A percentile compares a stretch with the other conserved stretches of the same genome.
phyloP scores from a whole-genome alignment of 2,797 vertebrate species.

The Atherinosoma microstoma region DNA sequence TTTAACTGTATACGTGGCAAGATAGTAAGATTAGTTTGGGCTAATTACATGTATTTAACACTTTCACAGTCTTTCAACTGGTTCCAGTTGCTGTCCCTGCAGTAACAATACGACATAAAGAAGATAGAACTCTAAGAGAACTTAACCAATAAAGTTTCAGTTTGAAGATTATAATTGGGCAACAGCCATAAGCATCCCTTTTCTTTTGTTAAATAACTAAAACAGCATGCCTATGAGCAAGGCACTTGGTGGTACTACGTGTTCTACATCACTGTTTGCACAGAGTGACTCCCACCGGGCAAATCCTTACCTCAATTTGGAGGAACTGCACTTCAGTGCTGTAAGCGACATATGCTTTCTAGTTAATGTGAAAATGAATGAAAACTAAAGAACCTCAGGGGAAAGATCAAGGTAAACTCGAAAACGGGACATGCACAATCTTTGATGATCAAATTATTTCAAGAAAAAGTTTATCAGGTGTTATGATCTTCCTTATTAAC shows the following conservation, averaged over 20 bases:
- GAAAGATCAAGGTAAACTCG: neutral
- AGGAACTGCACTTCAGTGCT: neutral
- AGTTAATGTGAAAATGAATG: slow-evolving; percentile 1
- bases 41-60: slow-evolving; percentile 53
- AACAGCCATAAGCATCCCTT: slow-evolving; percentile 4
- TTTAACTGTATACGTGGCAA: slow-evolving; percentile 42
- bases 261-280: slow-evolving; percentile 15
- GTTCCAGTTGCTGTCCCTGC: slow-evolving; percentile 70
- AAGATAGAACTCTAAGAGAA: slow-evolving; percentile 17
- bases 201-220: slow-evolving; percentile 12
- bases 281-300: slow-evolving; percentile 1
- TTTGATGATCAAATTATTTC: neutral
- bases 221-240: slow-evolving; percentile 40
- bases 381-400: slow-evolving; percentile 5
- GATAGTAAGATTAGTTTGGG: slow-evolving; percentile 35
- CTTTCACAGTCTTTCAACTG: slow-evolving; percentile 66
- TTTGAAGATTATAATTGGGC: slow-evolving; percentile 8
- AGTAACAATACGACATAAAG: slow-evolving; percentile 25
- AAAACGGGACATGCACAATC: slow-evolving; percentile 2
- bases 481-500: slow-evolving; percentile 12
- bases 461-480: slow-evolving; percentile 3
- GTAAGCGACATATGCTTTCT: neutral
- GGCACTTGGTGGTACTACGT: slow-evolving; percentile 56
- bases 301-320: slow-evolving; percentile 2
- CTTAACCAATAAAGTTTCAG: slow-evolving; percentile 23